Percentiles rank a stretch among this genome's conserved stretches.
Conservation (phyloP, 1,140 invertebrate genomes). For the Chymomyza costata region DNA sequence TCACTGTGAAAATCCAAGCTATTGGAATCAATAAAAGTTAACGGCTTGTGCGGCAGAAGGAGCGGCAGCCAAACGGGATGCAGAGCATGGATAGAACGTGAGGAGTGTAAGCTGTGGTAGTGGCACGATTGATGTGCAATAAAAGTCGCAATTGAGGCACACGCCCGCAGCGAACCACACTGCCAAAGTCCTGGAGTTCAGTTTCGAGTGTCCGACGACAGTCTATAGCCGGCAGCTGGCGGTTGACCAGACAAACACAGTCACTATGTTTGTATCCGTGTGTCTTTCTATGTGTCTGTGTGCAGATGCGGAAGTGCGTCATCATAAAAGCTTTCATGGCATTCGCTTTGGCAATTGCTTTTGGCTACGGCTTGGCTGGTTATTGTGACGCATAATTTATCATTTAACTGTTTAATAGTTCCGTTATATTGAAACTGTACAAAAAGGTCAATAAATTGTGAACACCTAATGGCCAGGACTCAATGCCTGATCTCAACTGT, state of each 20-base stretch:
- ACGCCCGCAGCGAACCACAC: conserved; percentile 55
- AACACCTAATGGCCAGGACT: conserved; percentile 36
- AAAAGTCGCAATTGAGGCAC: conserved; percentile 69
- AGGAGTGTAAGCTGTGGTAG: no score
- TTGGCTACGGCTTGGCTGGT: conserved; percentile 24
- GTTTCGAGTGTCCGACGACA: no score
- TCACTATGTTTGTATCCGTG: no score
- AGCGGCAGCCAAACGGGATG: conserved; percentile 1
- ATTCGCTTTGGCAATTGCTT: conserved; percentile 24
- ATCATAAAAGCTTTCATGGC: conserved; percentile 71
- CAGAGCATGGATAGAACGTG: no score
- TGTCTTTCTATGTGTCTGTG: no score
- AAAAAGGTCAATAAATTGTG: conserved; percentile 48
- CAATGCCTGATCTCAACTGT: not conserved
- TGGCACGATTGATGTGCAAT: conserved; percentile 67
- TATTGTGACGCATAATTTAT: conserved; percentile 72
- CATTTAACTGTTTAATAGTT: conserved; percentile 73
- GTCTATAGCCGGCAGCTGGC: no score
- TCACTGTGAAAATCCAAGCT: conserved; percentile 65
- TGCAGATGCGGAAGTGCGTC: conserved; percentile 54
- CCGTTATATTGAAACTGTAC: conserved; percentile 62
- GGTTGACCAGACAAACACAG: conserved; percentile 29
- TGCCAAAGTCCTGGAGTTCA: not conserved
- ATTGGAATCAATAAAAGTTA: conserved; percentile 74
- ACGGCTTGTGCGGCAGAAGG: conserved; percentile 45